Evolutionary conservation across 2,888 invertebrate genomes (phyloP).

Genomic region (Petrolisthes cinctipes): DNA sequence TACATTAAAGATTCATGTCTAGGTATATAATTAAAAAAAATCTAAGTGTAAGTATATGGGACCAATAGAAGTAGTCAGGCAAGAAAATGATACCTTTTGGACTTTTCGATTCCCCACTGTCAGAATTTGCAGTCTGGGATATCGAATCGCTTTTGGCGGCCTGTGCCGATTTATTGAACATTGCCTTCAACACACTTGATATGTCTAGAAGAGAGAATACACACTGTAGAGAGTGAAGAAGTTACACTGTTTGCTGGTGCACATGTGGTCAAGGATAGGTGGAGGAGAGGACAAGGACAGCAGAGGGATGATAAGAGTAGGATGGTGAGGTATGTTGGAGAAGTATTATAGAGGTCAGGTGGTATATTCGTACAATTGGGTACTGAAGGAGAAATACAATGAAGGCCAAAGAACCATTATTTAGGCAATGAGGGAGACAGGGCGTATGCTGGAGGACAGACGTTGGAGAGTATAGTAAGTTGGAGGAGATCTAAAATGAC

Average conservation of each 20-base stretch:
- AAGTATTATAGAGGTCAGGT: no score
- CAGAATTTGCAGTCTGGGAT: slow-evolving; percentile 64
- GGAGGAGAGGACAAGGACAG: slow-evolving; percentile 8
- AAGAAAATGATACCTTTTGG: slow-evolving; percentile 65
- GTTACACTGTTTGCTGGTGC: no score
- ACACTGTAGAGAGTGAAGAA: slow-evolving; percentile 48
- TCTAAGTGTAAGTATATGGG: slow-evolving; percentile 55
- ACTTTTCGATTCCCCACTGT: slow-evolving; percentile 65
- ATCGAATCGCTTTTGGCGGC: slow-evolving; percentile 65
- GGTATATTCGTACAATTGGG: no score
- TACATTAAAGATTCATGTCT: slow-evolving; percentile 56
- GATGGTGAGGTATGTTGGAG: slow-evolving; percentile 2
- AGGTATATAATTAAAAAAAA: slow-evolving; percentile 44
- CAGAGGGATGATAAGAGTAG: slow-evolving; percentile 19
- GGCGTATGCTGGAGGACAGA: no score
- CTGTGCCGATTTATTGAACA: slow-evolving; percentile 66
- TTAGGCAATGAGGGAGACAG: no score
- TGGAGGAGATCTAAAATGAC: no score
- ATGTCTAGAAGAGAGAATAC: slow-evolving; percentile 65
- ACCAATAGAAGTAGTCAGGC: slow-evolving; percentile 56
- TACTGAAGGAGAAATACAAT: no score
- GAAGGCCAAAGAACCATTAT: no score
- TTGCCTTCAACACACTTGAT: slow-evolving; percentile 66
- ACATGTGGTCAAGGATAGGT: no score
- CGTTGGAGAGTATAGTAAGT: no score